Evolutionary conservation across 2,797 vertebrate species (phyloP).

Genomic region (Molossus alvarezi): DNA sequence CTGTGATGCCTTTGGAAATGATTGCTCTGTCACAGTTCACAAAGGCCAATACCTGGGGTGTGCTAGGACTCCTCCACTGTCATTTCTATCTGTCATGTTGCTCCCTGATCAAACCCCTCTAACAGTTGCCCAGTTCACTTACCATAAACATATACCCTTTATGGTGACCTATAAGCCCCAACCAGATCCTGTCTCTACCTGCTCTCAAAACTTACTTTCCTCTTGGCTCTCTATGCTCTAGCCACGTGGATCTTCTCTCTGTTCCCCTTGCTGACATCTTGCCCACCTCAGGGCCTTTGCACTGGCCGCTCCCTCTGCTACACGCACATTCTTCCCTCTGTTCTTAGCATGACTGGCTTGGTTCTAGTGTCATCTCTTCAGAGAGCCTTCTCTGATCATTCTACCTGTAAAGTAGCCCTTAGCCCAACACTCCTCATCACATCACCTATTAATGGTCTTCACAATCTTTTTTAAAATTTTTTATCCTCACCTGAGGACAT

Average conservation of each 20-base stretch:
- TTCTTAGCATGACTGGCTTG: neutral
- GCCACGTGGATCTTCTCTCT: neutral
- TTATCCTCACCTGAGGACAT: too few relatives aligned
- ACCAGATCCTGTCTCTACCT: neutral
- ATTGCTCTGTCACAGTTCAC: neutral
- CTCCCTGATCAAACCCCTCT: neutral
- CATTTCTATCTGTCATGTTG: neutral
- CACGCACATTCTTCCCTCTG: neutral
- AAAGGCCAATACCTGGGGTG: neutral
- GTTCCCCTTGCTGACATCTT: neutral
- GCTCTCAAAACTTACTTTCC: neutral
- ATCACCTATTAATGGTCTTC: neutral
- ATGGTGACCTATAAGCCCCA: neutral
- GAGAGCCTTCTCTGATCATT: neutral
- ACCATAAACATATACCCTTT: neutral
- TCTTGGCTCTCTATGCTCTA: neutral
- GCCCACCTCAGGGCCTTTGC: neutral
- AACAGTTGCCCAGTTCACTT: neutral
- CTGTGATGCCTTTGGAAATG: neutral
- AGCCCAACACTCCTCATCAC: neutral
- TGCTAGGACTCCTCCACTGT: neutral
- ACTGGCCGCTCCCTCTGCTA: neutral
- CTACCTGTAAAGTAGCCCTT: neutral
- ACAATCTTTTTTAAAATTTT: neutral
- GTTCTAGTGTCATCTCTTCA: neutral